Conservation (phyloP, 2,797 vertebrate genomes). For the Microhierax caerulescens region DNA sequence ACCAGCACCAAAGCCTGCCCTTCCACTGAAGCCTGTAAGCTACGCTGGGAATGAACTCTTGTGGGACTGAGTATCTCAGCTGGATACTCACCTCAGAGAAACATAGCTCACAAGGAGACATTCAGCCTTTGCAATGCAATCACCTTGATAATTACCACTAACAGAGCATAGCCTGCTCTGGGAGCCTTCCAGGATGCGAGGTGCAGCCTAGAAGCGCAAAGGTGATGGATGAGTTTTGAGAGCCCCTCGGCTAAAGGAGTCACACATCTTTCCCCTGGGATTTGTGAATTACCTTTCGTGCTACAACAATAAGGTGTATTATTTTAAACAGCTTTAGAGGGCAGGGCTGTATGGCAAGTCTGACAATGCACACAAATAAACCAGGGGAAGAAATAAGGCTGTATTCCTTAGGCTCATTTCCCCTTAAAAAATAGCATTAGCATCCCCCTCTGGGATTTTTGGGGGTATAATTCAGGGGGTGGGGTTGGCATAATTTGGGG, state of each 20-base stretch:
- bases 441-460: not conserved
- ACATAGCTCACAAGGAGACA: constrained; percentile 54
- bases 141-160: constrained; percentile 34
- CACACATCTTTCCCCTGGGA: not conserved
- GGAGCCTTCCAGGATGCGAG: constrained; percentile 39
- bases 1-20: not conserved
- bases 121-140: constrained; percentile 37
- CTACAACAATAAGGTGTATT: not conserved
- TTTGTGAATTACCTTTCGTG: not conserved
- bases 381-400: not conserved
- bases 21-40: not conserved
- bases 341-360: not conserved
- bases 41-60: not conserved
- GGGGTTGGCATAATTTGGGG: not conserved
- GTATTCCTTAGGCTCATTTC: not conserved
- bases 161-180: not conserved
- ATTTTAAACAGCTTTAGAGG: not conserved
- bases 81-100: constrained; percentile 60
- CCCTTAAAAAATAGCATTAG: not conserved
- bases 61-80: not conserved
- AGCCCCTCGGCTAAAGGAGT: not conserved
- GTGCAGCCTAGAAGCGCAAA: not conserved
- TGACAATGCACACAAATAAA: not conserved
- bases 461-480: not conserved
- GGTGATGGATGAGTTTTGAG: not conserved